phyloP scores from a whole-genome alignment of 2,113 vertebrate species.

The Tauraco erythrolophus region DNA sequence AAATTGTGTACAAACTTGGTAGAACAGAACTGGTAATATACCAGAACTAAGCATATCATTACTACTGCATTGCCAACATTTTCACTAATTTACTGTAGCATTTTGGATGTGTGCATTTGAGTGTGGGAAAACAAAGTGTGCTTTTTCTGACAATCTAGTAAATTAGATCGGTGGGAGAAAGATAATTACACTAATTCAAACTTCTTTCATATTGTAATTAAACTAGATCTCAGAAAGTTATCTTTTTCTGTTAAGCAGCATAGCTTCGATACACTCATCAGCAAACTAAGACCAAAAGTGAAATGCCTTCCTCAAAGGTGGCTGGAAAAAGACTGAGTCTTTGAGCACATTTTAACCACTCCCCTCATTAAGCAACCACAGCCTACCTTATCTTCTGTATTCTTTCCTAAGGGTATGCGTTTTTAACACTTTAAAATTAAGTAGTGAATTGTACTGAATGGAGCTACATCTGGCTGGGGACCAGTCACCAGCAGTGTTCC shows the following conservation, averaged over 20 bases:
- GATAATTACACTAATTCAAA: background rate
- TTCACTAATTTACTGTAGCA: background rate
- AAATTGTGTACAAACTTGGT: background rate
- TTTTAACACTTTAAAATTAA: background rate
- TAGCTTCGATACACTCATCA: background rate
- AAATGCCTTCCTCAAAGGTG: background rate
- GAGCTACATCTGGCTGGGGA: background rate
- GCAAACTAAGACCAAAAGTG: background rate
- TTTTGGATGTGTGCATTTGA: background rate
- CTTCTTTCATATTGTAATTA: background rate
- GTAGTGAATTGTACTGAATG: background rate
- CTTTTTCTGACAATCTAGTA: background rate
- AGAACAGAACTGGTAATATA: background rate
- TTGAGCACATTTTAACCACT: background rate
- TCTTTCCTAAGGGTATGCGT: fast-evolving
- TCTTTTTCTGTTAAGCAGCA: background rate
- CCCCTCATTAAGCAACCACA: background rate
- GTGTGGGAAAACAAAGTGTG: background rate
- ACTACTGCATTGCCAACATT: background rate
- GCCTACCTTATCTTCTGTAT: background rate
- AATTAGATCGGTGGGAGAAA: background rate
- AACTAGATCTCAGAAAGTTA: background rate
- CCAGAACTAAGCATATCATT: background rate
- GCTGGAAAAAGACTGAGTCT: background rate
- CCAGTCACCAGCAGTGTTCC: background rate